These are phyloP conservation scores for Villa cingulata DNA, from an alignment of 2,888 invertebrate genomes.

Conservation along the genomic window DNA sequence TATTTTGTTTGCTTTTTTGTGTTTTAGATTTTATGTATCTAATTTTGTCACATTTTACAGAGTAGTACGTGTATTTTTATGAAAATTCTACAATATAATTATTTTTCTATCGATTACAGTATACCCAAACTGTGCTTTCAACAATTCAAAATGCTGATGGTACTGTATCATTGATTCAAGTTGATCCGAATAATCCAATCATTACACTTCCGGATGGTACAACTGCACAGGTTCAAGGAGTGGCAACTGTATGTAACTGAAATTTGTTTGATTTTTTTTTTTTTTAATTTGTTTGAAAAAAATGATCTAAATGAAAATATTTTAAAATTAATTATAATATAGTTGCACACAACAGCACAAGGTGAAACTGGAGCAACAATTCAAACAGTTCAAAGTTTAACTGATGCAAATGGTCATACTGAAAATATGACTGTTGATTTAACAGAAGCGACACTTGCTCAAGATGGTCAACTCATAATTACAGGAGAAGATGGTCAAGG, in stretches of 20 bases:
- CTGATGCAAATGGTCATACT: constrained; percentile 54
- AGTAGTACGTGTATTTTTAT: neutral
- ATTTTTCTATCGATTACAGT: constrained; percentile 38
- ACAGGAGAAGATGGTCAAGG: constrained; percentile 91
- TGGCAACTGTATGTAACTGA: constrained; percentile 31
- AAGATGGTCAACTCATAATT: constrained; percentile 88
- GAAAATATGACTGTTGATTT: constrained; percentile 77
- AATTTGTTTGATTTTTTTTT: no score
- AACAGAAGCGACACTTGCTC: constrained; percentile 81
- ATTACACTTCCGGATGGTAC: constrained; percentile 92
- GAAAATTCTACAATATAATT: no score
- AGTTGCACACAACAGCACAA: constrained; percentile 47
- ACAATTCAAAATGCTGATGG: constrained; percentile 95
- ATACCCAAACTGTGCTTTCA: constrained; percentile 82
- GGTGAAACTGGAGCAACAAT: constrained; percentile 46
- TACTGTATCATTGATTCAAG: constrained; percentile 88
- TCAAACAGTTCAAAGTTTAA: constrained; percentile 55
- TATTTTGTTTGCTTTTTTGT: no score
- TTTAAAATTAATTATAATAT: constrained; percentile 8
- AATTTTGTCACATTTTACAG: neutral
- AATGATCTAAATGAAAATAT: neutral
- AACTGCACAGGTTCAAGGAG: constrained; percentile 80
- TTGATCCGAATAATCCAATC: constrained; percentile 85
- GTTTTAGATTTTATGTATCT: no score
- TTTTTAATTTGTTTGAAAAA: neutral